Percentiles rank a stretch among this genome's conserved stretches.
These are phyloP conservation scores for Siderastrea radians DNA, from an alignment of 92 coral and sea anemone species.

Conservation along the genomic window DNA sequence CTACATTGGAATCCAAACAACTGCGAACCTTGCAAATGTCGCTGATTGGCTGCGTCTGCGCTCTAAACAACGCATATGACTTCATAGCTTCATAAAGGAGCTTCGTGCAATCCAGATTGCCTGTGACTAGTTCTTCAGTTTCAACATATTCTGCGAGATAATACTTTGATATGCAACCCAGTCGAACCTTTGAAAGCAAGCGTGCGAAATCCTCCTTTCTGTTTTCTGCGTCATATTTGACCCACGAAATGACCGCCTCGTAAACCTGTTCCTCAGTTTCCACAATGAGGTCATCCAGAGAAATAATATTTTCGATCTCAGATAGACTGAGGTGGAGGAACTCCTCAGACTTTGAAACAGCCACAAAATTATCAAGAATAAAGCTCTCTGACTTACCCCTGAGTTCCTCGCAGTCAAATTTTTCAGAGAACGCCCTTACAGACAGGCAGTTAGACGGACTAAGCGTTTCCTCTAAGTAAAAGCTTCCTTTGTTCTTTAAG, in stretches of 20 bases:
- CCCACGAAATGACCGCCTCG: slow-evolving; percentile 93
- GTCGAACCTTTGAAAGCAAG: slow-evolving; percentile 80
- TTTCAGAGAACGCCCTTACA: slow-evolving; percentile 89
- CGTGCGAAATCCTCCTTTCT: slow-evolving; percentile 67
- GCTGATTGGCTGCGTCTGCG: slow-evolving; percentile 14
- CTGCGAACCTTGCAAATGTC: slow-evolving; percentile 72
- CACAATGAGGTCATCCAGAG: slow-evolving; percentile 82
- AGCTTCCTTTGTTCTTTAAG: slow-evolving; percentile 85
- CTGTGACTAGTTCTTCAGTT: slow-evolving; percentile 78
- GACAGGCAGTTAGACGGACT: slow-evolving; percentile 90
- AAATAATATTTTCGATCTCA: slow-evolving; percentile 79
- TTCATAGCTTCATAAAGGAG: slow-evolving; percentile 90
- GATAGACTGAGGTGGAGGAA: slow-evolving; percentile 70
- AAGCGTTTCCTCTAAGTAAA: slow-evolving; percentile 73
- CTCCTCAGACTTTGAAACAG: slow-evolving; percentile 90
- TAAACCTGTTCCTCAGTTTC: slow-evolving; percentile 90
- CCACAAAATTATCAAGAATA: slow-evolving; percentile 82
- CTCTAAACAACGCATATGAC: slow-evolving; percentile 73
- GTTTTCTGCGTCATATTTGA: slow-evolving; percentile 76
- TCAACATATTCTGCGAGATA: slow-evolving; percentile 87
- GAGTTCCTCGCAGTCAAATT: slow-evolving; percentile 84
- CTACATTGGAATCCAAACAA: slow-evolving; percentile 66
- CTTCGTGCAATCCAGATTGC: slow-evolving; percentile 76
- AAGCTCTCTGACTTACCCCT: slow-evolving; percentile 76
- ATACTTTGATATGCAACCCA: slow-evolving; percentile 83